Conservation (phyloP, 2,797 vertebrate genomes). For the Adrianichthys oophorus region DNA sequence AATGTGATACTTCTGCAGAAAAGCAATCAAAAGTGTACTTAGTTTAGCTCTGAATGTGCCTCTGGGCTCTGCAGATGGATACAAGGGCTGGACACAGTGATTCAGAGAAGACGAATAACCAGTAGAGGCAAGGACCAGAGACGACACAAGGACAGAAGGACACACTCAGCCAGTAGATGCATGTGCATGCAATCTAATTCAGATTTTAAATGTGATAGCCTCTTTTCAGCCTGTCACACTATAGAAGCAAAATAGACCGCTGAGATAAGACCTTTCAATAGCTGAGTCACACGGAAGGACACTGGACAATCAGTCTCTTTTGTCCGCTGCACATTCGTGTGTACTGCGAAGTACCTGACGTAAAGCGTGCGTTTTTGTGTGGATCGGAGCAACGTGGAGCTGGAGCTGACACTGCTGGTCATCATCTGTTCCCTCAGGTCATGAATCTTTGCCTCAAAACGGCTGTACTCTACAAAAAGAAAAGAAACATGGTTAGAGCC, state of each 20-base stretch:
- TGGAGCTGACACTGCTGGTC: conserved; percentile 94
- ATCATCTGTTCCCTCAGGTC: conserved; percentile 97
- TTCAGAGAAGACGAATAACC: conserved; percentile 25
- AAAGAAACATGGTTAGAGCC: conserved; percentile 12
- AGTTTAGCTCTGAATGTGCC: conserved; percentile 1
- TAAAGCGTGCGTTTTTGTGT: conserved; percentile 88
- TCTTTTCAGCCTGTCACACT: conserved; percentile 26
- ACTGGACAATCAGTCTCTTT: conserved; percentile 39
- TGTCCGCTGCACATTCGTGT: conserved; percentile 2
- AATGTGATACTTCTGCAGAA: conserved; percentile 9
- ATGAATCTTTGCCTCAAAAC: conserved; percentile 96
- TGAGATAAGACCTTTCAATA: conserved; percentile 52
- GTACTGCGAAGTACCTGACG: conserved; percentile 57
- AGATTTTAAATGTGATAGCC: conserved; percentile 47
- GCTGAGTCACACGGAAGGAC: conserved; percentile 39
- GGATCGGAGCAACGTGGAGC: conserved; percentile 91
- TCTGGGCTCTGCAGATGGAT: conserved; percentile 15
- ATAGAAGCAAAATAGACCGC: conserved; percentile 29
- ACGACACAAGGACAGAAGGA: conserved; percentile 19
- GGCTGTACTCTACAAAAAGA: conserved; percentile 85
- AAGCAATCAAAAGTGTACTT: conserved; percentile 8
- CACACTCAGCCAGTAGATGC: conserved; percentile 20
- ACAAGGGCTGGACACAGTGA: conserved; percentile 16
- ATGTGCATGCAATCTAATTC: conserved; percentile 33
- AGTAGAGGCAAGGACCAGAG: conserved; percentile 25